Conservation (phyloP, 2,113 vertebrate genomes). For the Jaculus jaculus region DNA sequence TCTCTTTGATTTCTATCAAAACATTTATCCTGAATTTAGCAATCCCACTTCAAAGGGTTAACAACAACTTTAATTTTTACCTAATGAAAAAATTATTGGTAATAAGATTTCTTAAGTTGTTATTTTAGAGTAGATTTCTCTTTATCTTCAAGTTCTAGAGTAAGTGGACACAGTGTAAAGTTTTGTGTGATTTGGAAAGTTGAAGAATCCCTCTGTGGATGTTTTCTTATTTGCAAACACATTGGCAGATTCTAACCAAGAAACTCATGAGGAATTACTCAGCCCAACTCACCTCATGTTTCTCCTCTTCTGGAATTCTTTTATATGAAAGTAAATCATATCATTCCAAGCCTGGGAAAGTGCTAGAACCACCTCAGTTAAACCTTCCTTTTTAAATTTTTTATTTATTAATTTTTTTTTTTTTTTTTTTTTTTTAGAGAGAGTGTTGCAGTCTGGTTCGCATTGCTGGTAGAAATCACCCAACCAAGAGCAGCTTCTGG, state of each 20-base stretch:
- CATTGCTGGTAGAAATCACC: no score
- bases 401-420: no score
- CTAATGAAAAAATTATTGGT: conserved; percentile 1
- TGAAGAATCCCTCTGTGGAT: not conserved
- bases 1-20: not conserved
- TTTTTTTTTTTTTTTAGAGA: no score
- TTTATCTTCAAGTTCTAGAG: not conserved
- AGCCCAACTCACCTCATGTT: not conserved
- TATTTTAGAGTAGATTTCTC: not conserved
- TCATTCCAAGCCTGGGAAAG: not conserved
- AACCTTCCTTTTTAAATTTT: no score
- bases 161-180: not conserved
- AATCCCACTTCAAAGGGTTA: not conserved
- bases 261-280: not conserved
- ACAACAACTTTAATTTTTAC: conserved; percentile 20
- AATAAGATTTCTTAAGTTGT: not conserved
- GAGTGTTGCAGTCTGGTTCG: no score
- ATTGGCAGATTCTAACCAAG: not conserved
- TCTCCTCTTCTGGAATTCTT: not conserved
- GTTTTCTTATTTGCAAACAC: not conserved
- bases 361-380: not conserved
- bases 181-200: not conserved
- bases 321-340: not conserved
- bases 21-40: conserved; percentile 28
- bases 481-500: no score